Percentiles rank a stretch among this genome's conserved stretches.
Conservation (phyloP, 2,888 invertebrate genomes). For the Nasonia oneida region DNA sequence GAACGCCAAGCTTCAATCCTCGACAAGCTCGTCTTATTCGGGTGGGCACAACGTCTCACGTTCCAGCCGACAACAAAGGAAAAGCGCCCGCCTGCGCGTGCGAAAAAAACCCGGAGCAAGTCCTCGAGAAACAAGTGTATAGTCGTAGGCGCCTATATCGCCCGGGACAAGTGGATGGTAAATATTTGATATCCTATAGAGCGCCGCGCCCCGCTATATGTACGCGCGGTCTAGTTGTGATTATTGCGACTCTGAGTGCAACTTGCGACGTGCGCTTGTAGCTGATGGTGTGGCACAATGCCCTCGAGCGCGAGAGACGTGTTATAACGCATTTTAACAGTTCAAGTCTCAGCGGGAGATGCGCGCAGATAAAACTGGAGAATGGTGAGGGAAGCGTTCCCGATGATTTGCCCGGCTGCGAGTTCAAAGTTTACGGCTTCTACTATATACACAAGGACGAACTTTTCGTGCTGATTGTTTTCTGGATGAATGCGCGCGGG, state of each 20-base stretch:
- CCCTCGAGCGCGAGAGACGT: not conserved
- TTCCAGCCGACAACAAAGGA: not conserved
- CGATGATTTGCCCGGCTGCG: constrained; percentile 1
- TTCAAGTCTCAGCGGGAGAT: not conserved
- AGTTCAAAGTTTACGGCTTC: not conserved
- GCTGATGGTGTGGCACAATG: not conserved
- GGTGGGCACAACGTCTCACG: not conserved
- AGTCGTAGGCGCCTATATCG: constrained; percentile 24
- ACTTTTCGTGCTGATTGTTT: constrained; percentile 24
- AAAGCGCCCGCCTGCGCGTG: not conserved
- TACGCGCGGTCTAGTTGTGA: constrained; percentile 58
- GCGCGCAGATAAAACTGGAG: constrained; percentile 26
- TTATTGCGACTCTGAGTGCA: constrained; percentile 67
- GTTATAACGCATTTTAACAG: constrained; percentile 31
- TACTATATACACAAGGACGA: not conserved
- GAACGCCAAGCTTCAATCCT: not conserved
- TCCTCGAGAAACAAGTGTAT: constrained; percentile 23
- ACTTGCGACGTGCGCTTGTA: constrained; percentile 22
- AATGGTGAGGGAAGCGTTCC: not conserved
- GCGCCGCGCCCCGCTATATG: not conserved
- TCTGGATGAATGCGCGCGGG: not conserved
- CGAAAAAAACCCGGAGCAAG: not conserved
- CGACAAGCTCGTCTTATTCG: not conserved
- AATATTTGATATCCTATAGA: constrained; percentile 71
- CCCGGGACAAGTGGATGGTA: constrained; percentile 70